phyloP scores from a whole-genome alignment of 2,113 vertebrate genomes.

The Ascaphus truei region DNA sequence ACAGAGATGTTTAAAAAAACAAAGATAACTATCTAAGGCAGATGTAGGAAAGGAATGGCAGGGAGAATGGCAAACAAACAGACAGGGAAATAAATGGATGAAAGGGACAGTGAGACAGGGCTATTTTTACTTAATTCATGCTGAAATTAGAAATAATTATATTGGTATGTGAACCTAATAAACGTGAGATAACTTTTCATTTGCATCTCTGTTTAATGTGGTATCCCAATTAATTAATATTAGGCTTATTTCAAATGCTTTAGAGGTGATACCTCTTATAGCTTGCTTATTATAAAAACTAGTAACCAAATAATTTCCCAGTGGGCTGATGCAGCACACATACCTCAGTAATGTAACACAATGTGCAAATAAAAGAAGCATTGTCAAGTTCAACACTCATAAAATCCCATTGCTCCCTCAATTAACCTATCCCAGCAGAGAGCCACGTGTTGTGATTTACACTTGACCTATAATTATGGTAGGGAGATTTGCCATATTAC shows the following conservation, averaged over 20 bases:
- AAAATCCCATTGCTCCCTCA: slow-evolving; percentile 9
- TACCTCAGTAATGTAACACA: neutral
- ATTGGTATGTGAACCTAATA: neutral
- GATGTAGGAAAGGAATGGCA: too few species aligned
- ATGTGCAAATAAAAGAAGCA: neutral
- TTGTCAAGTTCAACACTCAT: neutral
- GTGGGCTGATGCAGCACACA: neutral
- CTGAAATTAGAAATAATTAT: neutral
- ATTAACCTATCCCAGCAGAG: neutral
- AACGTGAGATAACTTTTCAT: neutral
- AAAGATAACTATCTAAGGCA: too few species aligned
- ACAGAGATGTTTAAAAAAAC: too few species aligned
- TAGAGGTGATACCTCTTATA: neutral
- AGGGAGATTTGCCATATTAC: slow-evolving; percentile 5
- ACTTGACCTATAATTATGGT: slow-evolving; percentile 32
- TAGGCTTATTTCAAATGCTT: neutral
- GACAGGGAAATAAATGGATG: too few species aligned
- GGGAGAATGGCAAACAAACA: too few species aligned
- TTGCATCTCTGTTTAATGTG: neutral
- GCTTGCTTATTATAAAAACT: neutral
- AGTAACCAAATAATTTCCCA: neutral
- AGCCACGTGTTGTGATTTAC: slow-evolving; percentile 30
- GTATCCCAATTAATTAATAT: neutral
- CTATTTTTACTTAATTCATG: too few species aligned
- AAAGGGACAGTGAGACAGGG: too few species aligned